Evolutionary conservation across 2,888 invertebrate species (phyloP).

Genomic region (Elgonia sp.): DNA sequence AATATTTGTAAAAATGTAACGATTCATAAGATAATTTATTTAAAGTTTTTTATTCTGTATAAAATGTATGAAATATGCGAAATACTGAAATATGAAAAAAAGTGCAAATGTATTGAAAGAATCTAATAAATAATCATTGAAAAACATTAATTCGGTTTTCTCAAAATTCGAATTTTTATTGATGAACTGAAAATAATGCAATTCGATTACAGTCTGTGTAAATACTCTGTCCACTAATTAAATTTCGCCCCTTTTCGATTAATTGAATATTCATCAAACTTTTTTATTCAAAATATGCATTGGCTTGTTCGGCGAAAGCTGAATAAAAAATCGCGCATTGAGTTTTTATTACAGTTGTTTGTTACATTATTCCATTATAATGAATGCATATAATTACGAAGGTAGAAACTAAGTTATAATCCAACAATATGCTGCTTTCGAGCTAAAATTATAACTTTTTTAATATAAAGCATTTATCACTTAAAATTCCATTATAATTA

Average conservation of each 20-base stretch:
- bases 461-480: too few species aligned
- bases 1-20: too few species aligned
- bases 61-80: too few species aligned
- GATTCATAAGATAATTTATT: too few species aligned
- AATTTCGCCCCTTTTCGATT: background rate
- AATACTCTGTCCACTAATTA: background rate
- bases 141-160: background rate
- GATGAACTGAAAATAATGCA: background rate
- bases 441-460: too few species aligned
- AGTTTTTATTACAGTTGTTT: background rate
- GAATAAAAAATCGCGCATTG: background rate
- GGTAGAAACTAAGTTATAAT: too few species aligned
- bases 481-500: too few species aligned
- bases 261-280: background rate
- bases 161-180: background rate
- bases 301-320: background rate
- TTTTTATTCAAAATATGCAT: background rate
- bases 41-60: too few species aligned
- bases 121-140: too few species aligned
- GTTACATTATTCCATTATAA: background rate
- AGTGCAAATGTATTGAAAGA: too few species aligned
- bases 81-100: too few species aligned
- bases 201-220: background rate
- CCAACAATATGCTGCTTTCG: too few species aligned
- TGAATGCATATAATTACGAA: background rate